Base-by-base conservation (phyloP, 2,888 invertebrate genomes). In the Caenorhabditis afra region DNA sequence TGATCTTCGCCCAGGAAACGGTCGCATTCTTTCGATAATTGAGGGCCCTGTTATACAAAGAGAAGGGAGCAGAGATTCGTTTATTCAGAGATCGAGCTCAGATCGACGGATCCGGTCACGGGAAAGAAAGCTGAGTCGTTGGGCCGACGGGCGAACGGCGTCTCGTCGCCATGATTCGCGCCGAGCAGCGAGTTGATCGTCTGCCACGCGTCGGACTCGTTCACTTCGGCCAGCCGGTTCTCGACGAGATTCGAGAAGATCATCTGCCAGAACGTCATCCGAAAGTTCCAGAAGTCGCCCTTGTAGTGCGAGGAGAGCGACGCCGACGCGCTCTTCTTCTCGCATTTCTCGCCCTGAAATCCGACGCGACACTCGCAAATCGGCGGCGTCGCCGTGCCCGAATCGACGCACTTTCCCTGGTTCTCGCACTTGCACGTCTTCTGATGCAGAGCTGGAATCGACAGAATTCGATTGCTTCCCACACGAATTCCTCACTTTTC, bases 201-300 rank as follows among this genome's bases (percentile, higher is more conserved):
- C 0, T 52, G 18, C 68, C 68, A 68, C 29, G 68, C 68, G 7
- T 45, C 37, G 4, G 68, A 68, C 35, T 52, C 35, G 3, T 53
- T 59, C 16, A 68, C 52, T 45, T 68, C 68, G 8, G 59, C 59
- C 41, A 68, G 41, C 44, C 44, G 50, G 45, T 68, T 68, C 29
- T 68, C 68, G 8, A 68, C 68, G 16, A 68, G 52, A 45, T 68
- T 68, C 52, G 59, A 68, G 52, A 68, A 68, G 5, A 68, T 68
- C 41, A 68, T 35, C 14, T 68, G 68, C 59, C 68, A 68, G n/a
- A 68, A 59, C 10, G 68, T 68, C 68, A 68, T 68, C 41, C 59
- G 59, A 29, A 68, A 68, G 52, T 59, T 68, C 68, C 68, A 68
- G 20, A 68, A 68, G 20, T 68, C 59, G n/a, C 68, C 68, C 52